Base-by-base conservation (phyloP, 1,140 invertebrate genomes). In the Drosophila pallidifrons region DNA sequence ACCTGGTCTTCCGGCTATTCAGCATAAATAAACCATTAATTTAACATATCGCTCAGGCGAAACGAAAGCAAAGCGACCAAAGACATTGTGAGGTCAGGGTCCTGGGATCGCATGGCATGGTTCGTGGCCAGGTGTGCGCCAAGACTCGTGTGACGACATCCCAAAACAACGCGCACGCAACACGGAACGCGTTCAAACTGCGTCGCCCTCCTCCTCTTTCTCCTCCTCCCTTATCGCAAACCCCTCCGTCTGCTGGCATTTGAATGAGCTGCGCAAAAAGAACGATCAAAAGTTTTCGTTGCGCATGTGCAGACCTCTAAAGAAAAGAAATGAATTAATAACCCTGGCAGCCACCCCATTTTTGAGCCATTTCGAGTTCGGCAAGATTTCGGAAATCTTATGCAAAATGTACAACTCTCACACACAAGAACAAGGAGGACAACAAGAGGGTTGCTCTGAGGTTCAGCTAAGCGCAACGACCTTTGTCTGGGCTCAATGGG, bases 91-190 rank as follows among this genome's bases (percentile, higher is more conserved):
- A 81, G 82, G 58, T 75, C 58, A 54, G 38, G 55, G 47, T 63
- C 52, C 59, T 71, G 10, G 68, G 81, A 73, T 85, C 81, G 78
- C 78, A 81, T 78, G 82, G 75, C 78, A 72, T 68, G 65, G 68
- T 72, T 88, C 83, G 81, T 81, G 85, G 49, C 85, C 85, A 88
- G 85, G 85, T 88, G 85, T 88, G 85, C 85, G 85, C 81, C 85
- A 74, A 88, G 77, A 61, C 64, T 78, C 85, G 83, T 82, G 76
- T 70, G 76, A 79, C 82, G 59, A 71, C 67, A 55, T 45, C 38
- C 5, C 30, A 38, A 5, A 28, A 28, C 45, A 46, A 46, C 45
- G 45, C 47, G 61, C 67, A 71, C 52, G 43, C 51, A 54, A 60
- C 65, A 57, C 57, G 76, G 45, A 63, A 69, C 82, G 68, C 68